Base-by-base conservation (phyloP, 2,113 vertebrate genomes). In the Micromys minutus region DNA sequence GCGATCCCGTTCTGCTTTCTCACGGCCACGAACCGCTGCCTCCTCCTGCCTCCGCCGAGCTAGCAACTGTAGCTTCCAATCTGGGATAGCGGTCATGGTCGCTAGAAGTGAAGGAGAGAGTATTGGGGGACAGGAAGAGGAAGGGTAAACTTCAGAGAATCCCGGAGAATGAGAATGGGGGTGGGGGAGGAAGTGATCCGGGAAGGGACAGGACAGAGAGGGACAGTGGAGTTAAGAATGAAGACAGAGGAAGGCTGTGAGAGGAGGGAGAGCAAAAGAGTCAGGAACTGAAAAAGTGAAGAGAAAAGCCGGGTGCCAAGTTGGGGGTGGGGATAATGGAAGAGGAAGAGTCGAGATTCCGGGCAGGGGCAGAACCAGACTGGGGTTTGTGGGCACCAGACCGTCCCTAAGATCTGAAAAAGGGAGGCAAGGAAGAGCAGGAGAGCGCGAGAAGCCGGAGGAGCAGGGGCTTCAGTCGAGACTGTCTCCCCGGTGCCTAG, bases 1-100 rank as follows among this genome's bases (percentile, higher is more conserved):
- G 87, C 99, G 98, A 50, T 99, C 98, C 95, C 98, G 98, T 89
- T 99, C 99, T 21, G 99, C 98, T 79, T 98, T 98, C 81, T 98
- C 99, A 52, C 98, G 98, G 89, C 98, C 98, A 31, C 98, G 98
- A 36, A 98, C 94, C 5, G 98, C 98, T 87, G 99, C 99, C 98
- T 99, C 99, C 83, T 99, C 99, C 96, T 98, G 98, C 93, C 99
- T 98, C 92, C 99, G 99, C 80, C 98, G 98, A 95, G 99, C 99
- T 98, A 99, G 96, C 85, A 99, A 98, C 92, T 99, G 98, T 81
- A 99, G 98, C 93, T 99, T 99, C 99, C 99, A 99, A 97, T 99
- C 99, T 6, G 99, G 99, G 96, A 99, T 97, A 81, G 98, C 98
- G 59, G 98, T 98, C 91, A 97, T 97, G 52, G 76, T 92, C 22